These are phyloP conservation scores for Cheumatopsyche charites DNA, from an alignment of 1,140 invertebrate species.

Conservation along the genomic window DNA sequence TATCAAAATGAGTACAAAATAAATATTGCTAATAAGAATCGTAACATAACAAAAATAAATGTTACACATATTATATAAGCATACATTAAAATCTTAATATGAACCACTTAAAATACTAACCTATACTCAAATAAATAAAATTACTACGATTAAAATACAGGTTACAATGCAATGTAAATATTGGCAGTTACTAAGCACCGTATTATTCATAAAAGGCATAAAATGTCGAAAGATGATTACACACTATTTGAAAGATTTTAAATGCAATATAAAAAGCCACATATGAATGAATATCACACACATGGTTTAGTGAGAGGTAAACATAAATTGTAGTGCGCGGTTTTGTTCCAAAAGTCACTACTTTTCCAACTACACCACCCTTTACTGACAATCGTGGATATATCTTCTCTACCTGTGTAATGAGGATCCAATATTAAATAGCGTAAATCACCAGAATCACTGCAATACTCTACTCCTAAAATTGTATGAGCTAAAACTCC, in stretches of 20 bases:
- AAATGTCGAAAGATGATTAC: neutral
- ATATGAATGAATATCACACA: conserved; percentile 48
- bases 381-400: conserved; percentile 73
- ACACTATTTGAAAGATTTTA: conserved; percentile 31
- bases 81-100: too few species aligned
- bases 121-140: too few species aligned
- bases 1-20: neutral
- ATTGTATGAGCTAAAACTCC: conserved; percentile 98
- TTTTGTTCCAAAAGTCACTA: conserved; percentile 88
- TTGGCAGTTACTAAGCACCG: conserved; percentile 21
- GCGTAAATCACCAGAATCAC: conserved; percentile 74
- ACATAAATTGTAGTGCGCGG: conserved; percentile 94
- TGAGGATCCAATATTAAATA: conserved; percentile 98
- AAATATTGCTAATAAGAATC: too few species aligned
- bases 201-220: conserved; percentile 30
- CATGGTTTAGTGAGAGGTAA: conserved; percentile 72
- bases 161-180: neutral
- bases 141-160: neutral
- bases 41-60: too few species aligned
- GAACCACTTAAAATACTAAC: too few species aligned
- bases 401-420: conserved; percentile 86
- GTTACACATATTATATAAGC: too few species aligned
- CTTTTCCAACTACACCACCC: conserved; percentile 96
- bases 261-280: conserved; percentile 16
- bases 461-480: conserved; percentile 89